A percentile compares a stretch with the other conserved stretches of the same genome.
Conservation (phyloP, 1,140 invertebrate genomes). For the Thalassaphorura encarpata region DNA sequence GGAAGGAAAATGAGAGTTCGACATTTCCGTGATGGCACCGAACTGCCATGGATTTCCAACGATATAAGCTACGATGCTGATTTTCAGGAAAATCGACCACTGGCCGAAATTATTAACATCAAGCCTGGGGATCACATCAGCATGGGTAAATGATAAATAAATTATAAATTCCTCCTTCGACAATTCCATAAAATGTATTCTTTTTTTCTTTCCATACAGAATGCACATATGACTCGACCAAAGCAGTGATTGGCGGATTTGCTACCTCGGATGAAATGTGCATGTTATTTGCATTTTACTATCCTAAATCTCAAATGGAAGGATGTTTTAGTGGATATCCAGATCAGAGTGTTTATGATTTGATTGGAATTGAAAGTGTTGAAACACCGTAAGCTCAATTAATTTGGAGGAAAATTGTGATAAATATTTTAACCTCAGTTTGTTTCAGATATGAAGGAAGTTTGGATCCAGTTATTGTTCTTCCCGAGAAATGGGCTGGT, state of each 20-base stretch:
- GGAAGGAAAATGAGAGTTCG: conserved; percentile 52
- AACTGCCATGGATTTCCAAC: conserved; percentile 51
- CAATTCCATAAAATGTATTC: background rate
- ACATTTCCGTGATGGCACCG: conserved; percentile 50
- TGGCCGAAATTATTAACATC: background rate
- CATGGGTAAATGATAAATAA: background rate
- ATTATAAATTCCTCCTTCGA: background rate
- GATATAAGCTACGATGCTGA: conserved; percentile 56
- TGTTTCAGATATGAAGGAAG: background rate
- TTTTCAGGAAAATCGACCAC: conserved; percentile 42
- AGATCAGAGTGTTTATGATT: background rate
- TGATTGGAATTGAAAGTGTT: background rate
- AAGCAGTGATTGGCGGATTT: background rate
- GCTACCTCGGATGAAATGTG: background rate
- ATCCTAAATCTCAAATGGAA: background rate
- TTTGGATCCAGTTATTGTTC: background rate
- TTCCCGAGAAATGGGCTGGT: background rate
- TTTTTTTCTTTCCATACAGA: background rate
- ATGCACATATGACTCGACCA: background rate
- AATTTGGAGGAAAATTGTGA: no score
- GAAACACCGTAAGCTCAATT: no score
- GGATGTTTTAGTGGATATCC: background rate
- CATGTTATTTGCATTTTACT: background rate
- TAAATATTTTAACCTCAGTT: no score
- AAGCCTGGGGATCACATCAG: conserved; percentile 5